Conservation (phyloP, 2,797 vertebrate species). For the Scomberomorus guttatus region DNA sequence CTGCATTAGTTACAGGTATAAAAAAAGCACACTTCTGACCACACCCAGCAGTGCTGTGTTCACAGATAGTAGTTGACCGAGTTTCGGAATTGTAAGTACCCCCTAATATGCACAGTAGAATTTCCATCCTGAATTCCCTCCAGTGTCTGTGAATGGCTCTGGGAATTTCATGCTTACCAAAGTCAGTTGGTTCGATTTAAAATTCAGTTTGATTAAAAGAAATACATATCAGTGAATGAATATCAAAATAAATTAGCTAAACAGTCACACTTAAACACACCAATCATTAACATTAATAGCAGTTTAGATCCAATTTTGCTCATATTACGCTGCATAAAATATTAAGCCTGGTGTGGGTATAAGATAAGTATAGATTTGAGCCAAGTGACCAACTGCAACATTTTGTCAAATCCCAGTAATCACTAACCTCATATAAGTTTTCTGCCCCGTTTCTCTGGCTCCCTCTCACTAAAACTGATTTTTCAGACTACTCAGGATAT, state of each 20-base stretch:
- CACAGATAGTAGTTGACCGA: no score
- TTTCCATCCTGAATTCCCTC: no score
- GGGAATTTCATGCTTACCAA: not conserved
- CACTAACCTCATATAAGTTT: not conserved
- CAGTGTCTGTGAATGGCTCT: not conserved
- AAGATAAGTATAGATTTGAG: not conserved
- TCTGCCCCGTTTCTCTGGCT: slow-evolving; percentile 3
- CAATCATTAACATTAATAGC: not conserved
- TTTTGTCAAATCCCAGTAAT: not conserved
- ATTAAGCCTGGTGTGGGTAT: not conserved
- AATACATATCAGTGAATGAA: not conserved
- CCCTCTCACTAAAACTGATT: not conserved
- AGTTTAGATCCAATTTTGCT: not conserved
- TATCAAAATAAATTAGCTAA: not conserved
- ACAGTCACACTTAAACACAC: not conserved
- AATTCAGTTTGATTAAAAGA: slow-evolving; percentile 17
- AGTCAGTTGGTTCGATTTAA: not conserved
- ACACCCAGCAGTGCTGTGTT: no score
- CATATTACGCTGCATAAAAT: not conserved
- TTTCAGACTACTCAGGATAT: not conserved
- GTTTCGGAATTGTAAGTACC: no score
- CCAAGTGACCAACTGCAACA: not conserved
- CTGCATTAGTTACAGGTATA: not conserved
- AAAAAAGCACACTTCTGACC: no score
- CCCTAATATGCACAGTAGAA: no score